phyloP scores from a whole-genome alignment of 2,113 vertebrate species.

The Phyllostomus hastatus region DNA sequence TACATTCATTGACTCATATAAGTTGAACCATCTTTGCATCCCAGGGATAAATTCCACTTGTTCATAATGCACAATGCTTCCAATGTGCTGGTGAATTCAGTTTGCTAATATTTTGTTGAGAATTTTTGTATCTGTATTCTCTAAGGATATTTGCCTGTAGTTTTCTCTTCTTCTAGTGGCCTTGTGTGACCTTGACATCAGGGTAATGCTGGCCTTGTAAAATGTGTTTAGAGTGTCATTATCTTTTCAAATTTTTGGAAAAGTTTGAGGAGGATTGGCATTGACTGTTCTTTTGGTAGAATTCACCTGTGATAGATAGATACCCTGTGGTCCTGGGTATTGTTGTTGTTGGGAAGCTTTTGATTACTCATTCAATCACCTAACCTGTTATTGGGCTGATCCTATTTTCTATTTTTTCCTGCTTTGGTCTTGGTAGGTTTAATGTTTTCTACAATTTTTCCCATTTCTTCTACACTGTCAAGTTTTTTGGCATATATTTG shows the following conservation, averaged over 20 bases:
- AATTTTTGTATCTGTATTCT: not conserved
- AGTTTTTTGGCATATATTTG: not conserved
- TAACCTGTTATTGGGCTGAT: not conserved
- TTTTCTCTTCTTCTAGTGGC: not conserved
- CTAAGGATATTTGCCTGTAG: not conserved
- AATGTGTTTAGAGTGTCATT: not conserved
- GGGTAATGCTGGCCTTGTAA: not conserved
- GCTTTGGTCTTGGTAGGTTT: not conserved
- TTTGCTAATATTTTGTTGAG: not conserved
- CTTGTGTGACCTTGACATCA: not conserved
- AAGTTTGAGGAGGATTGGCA: not conserved
- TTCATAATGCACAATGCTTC: not conserved
- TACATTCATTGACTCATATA: not conserved
- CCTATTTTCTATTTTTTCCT: not conserved
- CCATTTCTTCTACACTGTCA: not conserved
- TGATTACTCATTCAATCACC: not conserved
- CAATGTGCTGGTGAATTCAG: not conserved
- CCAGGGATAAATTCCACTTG: not conserved
- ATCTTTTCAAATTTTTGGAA: not conserved
- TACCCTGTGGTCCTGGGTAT: not conserved
- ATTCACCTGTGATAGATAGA: not conserved
- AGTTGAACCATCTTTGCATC: not conserved
- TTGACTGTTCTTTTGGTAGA: not conserved
- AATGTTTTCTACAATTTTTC: not conserved
- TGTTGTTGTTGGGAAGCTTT: not conserved